Base-by-base conservation (phyloP, 2,888 invertebrate genomes). In the Lasioglossum oenotherae region DNA sequence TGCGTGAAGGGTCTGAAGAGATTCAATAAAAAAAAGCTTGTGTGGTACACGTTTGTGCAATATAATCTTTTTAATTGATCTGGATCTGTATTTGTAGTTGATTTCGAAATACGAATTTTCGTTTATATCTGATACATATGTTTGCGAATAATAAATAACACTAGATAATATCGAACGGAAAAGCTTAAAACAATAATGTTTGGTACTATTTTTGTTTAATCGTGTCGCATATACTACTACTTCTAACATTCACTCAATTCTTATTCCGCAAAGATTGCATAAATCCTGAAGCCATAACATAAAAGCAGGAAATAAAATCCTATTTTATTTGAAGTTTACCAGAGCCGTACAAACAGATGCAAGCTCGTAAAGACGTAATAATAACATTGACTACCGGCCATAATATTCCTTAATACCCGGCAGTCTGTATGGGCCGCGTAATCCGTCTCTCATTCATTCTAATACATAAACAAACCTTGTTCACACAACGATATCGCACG, bases 381-480 rank as follows among this genome's bases (percentile, higher is more conserved):
- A 57, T 57, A 57, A 57, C 57, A 57, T n/a, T n/a, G 57, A 4
- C 57, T 57, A 57, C 35, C 64, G 31, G 31, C n/a, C n/a, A 14
- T 41, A n/a, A 71, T 71, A 71, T 41, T 38, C 38, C 69, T 64
- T 64, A 31, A 64, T 31, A 35, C 19, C 8, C 31, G 10, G 19
- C 41, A n/a, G 38, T 23, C 38, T 38, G 23, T n/a, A n/a, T n/a
- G 38, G 6, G 6, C 12, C 14, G 12, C n/a, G 23, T 71, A 75
- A 75, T 82, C 74, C 78, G 64, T 49, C 53, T 31, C 35, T 38
- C 53, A 46, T 79, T 79, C 64, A 44, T 44, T 46, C n/a, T n/a
- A 67, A 84, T 67, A 60, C 85, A 76, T 57, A 72, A 76, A 84
- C 76, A 72, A 75, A 73, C 75, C 14, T 76, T 79, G 84, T 69